Evolutionary conservation across 2,888 invertebrate species (phyloP), one percentile per base, ranked within the genome.

Genomic region (Malthinus seriepunctatus): DNA sequence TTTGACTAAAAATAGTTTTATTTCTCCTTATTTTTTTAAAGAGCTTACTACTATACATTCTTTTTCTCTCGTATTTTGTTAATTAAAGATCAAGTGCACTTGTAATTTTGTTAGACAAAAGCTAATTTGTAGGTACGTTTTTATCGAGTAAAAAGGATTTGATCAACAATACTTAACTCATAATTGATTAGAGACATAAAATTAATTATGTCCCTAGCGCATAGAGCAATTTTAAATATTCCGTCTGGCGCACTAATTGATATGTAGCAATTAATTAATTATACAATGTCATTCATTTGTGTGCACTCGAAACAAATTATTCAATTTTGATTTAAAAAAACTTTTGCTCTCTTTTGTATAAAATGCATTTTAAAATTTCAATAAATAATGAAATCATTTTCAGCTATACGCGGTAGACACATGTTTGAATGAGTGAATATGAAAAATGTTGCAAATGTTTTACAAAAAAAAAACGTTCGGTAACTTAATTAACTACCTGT

Each of bases 121-220:
- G 23, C 23, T 23, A 23, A 23, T 23, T 23, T 23, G 23, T n/a
- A n/a, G n/a, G n/a, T 3, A 23, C 23, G 23, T 23, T 23, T 23
- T 23, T 23, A 23, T 23, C 23, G 23, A 23, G 23, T 5, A 23
- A 23, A 62, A 61, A 63, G 64, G 67, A 68, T 66, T 60, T 65
- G 66, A 67, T 62, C 64, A 66, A 66, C 68, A 69, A 71, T 71
- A 70, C 71, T 69, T 69, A 71, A 72, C 71, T 71, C 72, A 72
- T 74, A 75, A 75, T 75, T 75, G 74, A 75, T 75, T 73, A 70
- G 63, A 69, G 70, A 68, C 66, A 68, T 65, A 72, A 73, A 75
- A 75, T 75, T 73, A 73, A 75, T 74, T 71, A 72, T 70, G 67
- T 63, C 58, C 58, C 66, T 64, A 67, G 50, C 66, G 65, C 71